Evolutionary conservation across 2,888 invertebrate species (phyloP), one percentile per base, ranked within the genome.

Genomic region (Ormyrus nitidulus): DNA sequence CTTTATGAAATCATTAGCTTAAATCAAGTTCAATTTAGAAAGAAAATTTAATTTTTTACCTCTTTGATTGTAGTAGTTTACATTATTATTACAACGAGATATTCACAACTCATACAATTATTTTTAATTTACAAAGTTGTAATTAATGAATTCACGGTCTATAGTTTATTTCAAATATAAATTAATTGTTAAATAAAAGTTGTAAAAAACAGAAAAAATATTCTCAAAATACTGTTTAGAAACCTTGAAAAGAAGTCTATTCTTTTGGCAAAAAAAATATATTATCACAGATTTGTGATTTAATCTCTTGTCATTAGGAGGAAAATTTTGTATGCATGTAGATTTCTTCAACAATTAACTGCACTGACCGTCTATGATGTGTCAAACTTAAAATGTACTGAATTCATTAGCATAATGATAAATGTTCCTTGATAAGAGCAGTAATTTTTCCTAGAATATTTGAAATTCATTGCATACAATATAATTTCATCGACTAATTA

Each of bases 311-410:
- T 34, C 48, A 34, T 58, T 58, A 65, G 8, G 10, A 58, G 65
- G 56, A 74, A 74, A 74, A 65, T 65, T 74, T 58, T 54, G 51
- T 64, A 64, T 75, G 49, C 66, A n/a, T 49, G 54, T 74, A 49
- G 46, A 59, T 75, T 75, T 58, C 65, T 51, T 11, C 65, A n/a
- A 66, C 19, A 58, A 65, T 75, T 58, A 34, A 44, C 66, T 54
- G n/a, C 51, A 75, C 34, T 56, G 13, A 19, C n/a, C 44, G 6
- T 13, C 51, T 70, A 49, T 13, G 34, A 34, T 34, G 19, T 54
- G 64, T 61, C 51, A 61, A 11, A 4, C 11, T 65, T 48, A 74
- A 74, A 65, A 11, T 64, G 19, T n/a, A 9, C n/a, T 49, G 44
- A 65, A 51, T 51, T 7, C 4, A 51, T 66, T 75, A 58, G 48